Conservation (phyloP, 1,140 invertebrate genomes). For the Trachymyrmex cornetzi region DNA sequence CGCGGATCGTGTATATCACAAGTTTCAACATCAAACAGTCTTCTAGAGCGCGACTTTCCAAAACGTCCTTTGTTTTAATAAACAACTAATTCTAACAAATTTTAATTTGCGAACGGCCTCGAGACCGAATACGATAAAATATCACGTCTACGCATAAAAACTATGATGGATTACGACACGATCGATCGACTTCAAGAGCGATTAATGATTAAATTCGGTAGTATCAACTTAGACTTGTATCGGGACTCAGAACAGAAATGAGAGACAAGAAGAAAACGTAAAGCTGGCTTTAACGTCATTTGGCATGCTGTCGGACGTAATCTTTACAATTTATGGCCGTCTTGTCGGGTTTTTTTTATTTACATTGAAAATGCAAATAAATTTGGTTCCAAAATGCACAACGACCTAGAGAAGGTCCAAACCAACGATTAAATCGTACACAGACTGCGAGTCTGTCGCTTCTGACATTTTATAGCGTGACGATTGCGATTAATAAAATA, state of each 20-base stretch:
- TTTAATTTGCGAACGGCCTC: constrained; percentile 3
- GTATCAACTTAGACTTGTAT: constrained; percentile 11
- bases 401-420: constrained; percentile 77
- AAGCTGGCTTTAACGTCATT: background rate
- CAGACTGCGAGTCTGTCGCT: background rate
- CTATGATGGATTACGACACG: constrained; percentile 41
- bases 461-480: constrained; percentile 57
- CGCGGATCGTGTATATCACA: background rate
- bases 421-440: background rate
- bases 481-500: background rate
- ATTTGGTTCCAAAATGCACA: background rate
- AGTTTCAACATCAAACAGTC: constrained; percentile 35
- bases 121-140: background rate
- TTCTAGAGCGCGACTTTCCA: constrained; percentile 2
- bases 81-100: background rate
- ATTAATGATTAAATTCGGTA: constrained; percentile 24
- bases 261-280: background rate
- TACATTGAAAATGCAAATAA: constrained; percentile 77
- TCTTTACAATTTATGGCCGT: constrained; percentile 56
- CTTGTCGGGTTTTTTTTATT: constrained; percentile 58
- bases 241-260: background rate
- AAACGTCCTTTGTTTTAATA: constrained; percentile 29
- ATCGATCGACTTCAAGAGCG: constrained; percentile 9
- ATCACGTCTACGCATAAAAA: constrained; percentile 12
- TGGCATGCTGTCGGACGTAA: constrained; percentile 39